phyloP scores from a whole-genome alignment of 2,797 vertebrate genomes.

The Bovichtus diacanthus region DNA sequence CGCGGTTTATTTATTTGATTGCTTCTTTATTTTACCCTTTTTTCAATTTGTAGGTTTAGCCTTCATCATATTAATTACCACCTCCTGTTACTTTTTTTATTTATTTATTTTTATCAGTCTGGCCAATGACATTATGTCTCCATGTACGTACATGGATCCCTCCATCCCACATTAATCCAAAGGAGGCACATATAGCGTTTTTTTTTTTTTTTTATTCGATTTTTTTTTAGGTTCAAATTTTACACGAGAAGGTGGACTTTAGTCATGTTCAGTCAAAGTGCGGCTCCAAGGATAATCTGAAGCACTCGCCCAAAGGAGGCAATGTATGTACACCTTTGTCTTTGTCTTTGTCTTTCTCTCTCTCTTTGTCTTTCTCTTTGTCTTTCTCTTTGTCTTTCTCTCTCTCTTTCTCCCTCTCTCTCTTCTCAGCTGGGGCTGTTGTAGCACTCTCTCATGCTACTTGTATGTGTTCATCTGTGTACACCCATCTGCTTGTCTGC shows the following conservation, averaged over 20 bases:
- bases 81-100: background rate
- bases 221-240: conserved; percentile 79
- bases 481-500: conserved; percentile 16
- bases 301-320: conserved; percentile 79
- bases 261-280: conserved; percentile 82
- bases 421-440: conserved; percentile 1
- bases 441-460: conserved; percentile 21
- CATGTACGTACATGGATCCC: conserved; percentile 13
- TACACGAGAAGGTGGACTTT: conserved; percentile 80
- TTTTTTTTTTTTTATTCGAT: conserved; percentile 39
- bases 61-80: background rate
- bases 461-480: conserved; percentile 42
- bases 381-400: conserved; percentile 34
- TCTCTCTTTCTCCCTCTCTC: background rate
- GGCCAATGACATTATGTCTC: conserved; percentile 17
- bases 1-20: background rate
- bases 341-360: conserved; percentile 43
- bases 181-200: conserved; percentile 67
- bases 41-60: background rate
- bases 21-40: background rate
- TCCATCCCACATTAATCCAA: conserved; percentile 19
- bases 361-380: background rate
- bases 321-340: conserved; percentile 75
- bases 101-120: no score
- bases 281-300: conserved; percentile 83